Base-by-base conservation (phyloP, 2,888 invertebrate species). In the Epistrophe grossulariae region DNA sequence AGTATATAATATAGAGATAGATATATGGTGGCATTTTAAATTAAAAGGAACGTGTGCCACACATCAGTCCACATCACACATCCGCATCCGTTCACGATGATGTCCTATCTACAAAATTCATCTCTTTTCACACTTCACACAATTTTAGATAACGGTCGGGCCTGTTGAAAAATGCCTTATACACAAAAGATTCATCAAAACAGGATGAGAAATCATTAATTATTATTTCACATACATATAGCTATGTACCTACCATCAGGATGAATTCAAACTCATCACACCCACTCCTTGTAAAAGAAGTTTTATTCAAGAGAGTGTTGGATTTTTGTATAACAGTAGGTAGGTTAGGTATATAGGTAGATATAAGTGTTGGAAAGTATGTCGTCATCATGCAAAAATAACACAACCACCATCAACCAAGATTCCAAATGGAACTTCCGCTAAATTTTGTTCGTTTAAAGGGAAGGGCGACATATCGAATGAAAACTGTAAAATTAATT, bases 201-300 rank as follows among this genome's bases (percentile, higher is more conserved):
- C 87, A 71, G 87, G 79, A 87, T 79, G 83, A 87, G 83, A 68
- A 71, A 79, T 87, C 87, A 87, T 87, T 87, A 83, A 87, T 87
- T 87, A 83, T 83, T 72, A 78, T 78, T 78, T 78, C 81, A 81
- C 77, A 68, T n/a, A 45, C 15, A 35, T 35, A 35, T 7, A 7
- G 8, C 7, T 45, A 45, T 5, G 4, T 15, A 43, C 0, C 13
- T 13, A 40, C 11, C 40, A 43, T 60, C 77, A 52, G 62, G 66
- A 59, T 38, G 35, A 31, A 59, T 60, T 84, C 80, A 24, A 24
- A 81, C 77, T 11, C 70, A 78, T 74, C 82, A 50, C 76, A 31
- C 35, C 45, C 40, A n/a, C 48, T 31, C 17, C 15, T 43, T 5
- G 3, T 6, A 6, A 35, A 50, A 43, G n/a, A 48, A 11, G 38